These are phyloP conservation scores for Huso huso DNA, from an alignment of 2,797 vertebrate species.

Conservation along the genomic window DNA sequence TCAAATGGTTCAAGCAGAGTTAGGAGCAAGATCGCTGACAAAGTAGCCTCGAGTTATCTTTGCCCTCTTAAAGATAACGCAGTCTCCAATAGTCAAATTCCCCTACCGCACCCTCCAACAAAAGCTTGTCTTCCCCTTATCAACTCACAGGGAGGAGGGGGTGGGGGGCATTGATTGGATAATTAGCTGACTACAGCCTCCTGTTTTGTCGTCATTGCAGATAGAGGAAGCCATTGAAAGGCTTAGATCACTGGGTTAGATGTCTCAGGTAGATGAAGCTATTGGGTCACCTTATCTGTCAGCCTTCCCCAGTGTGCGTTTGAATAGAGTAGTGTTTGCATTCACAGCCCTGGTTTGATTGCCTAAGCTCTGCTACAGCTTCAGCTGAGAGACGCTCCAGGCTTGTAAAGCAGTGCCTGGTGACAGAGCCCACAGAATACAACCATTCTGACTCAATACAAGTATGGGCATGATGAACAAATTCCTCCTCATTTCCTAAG, in stretches of 20 bases:
- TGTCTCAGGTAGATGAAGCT: slow-evolving; percentile 1
- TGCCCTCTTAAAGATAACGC: slow-evolving; percentile 58
- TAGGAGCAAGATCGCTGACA: too few relatives aligned
- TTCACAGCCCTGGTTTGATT: neutral
- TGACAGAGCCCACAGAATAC: too few relatives aligned
- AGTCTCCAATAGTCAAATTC: slow-evolving; percentile 51
- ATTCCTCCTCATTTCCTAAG: too few relatives aligned
- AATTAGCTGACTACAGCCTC: slow-evolving; percentile 40
- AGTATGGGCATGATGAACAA: too few relatives aligned
- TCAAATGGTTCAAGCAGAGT: too few relatives aligned
- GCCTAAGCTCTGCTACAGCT: too few relatives aligned
- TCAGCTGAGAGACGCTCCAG: too few relatives aligned
- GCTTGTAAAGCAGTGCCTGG: too few relatives aligned
- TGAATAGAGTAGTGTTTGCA: neutral
- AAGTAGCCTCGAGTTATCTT: slow-evolving; percentile 35
- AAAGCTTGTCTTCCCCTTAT: slow-evolving; percentile 68
- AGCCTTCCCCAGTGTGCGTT: slow-evolving; percentile 18
- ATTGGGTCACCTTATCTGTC: slow-evolving; percentile 33
- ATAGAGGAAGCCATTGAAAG: slow-evolving; percentile 1
- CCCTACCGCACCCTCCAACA: slow-evolving; percentile 56
- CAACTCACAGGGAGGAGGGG: slow-evolving; percentile 26
- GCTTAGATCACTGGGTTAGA: slow-evolving; percentile 3
- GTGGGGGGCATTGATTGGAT: slow-evolving; percentile 47
- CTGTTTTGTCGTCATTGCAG: neutral
- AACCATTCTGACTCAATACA: too few relatives aligned